phyloP scores from a whole-genome alignment of 2,888 invertebrate species.

The Ormia ochracea region DNA sequence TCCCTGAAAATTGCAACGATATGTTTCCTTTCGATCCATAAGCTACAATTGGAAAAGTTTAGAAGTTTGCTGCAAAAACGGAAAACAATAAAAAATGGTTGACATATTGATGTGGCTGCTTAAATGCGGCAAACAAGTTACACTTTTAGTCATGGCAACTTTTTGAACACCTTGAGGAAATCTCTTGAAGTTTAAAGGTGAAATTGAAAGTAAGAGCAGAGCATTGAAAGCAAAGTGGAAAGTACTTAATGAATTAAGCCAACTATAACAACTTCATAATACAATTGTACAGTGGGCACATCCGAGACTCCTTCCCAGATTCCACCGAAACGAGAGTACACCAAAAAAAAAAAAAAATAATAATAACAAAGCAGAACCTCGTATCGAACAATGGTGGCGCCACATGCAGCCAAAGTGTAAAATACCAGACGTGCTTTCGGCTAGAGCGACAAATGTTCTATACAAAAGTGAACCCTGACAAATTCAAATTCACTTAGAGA shows the following conservation, averaged over 20 bases:
- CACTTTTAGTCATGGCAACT: constrained; percentile 38
- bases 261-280: constrained; percentile 6
- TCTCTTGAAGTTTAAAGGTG: constrained; percentile 42
- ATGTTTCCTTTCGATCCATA: constrained; percentile 29
- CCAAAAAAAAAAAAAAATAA: too few relatives aligned
- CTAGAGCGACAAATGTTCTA: too few relatives aligned
- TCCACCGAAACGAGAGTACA: too few relatives aligned
- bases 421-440: too few relatives aligned
- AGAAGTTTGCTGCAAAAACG: neutral
- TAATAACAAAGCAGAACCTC: too few relatives aligned
- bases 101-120: constrained; percentile 28
- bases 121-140: constrained; percentile 10
- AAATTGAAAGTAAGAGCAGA: neutral
- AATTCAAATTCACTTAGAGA: too few relatives aligned
- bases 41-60: constrained; percentile 38
- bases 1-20: constrained; percentile 46
- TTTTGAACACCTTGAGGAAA: constrained; percentile 50
- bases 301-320: too few relatives aligned
- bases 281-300: neutral
- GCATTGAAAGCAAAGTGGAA: neutral
- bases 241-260: constrained; percentile 30
- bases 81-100: neutral
- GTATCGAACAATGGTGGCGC: too few relatives aligned
- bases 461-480: too few relatives aligned
- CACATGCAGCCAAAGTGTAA: too few relatives aligned